phyloP scores from a whole-genome alignment of 2,888 invertebrate species.

The Parochlus steinenii region DNA sequence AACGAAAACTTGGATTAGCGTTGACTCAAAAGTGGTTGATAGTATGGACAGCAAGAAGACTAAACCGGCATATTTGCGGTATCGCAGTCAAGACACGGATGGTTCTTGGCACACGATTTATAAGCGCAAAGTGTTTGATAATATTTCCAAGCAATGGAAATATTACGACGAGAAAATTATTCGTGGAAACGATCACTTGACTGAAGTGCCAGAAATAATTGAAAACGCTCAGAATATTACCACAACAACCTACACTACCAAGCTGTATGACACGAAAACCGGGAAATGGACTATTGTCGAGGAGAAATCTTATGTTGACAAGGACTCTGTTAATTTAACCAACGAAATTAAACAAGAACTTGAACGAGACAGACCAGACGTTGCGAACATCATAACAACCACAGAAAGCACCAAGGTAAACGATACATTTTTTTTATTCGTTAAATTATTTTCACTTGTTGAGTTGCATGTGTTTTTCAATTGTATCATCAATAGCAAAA shows the following conservation, averaged over 20 bases:
- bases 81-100: constrained; percentile 29
- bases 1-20: constrained; percentile 27
- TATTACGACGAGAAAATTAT: constrained; percentile 36
- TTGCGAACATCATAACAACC: constrained; percentile 31
- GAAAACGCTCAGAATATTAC: constrained; percentile 32
- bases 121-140: constrained; percentile 30
- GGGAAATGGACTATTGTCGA: constrained; percentile 31
- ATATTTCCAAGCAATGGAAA: constrained; percentile 28
- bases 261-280: constrained; percentile 29
- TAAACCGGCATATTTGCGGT: constrained; percentile 26
- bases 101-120: constrained; percentile 28
- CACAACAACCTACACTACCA: constrained; percentile 30
- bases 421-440: background rate
- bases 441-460: no score
- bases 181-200: constrained; percentile 23
- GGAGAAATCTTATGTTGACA: constrained; percentile 29
- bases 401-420: constrained; percentile 31
- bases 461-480: no score
- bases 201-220: constrained; percentile 27
- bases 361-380: constrained; percentile 31
- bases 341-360: constrained; percentile 31
- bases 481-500: no score
- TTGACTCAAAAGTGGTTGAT: constrained; percentile 20
- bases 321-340: constrained; percentile 26
- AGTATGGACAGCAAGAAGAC: constrained; percentile 13